A percentile compares a stretch with the other conserved stretches of the same genome.
phyloP scores from a whole-genome alignment of 1,140 invertebrate genomes.

The Arctopsyche grandis region DNA sequence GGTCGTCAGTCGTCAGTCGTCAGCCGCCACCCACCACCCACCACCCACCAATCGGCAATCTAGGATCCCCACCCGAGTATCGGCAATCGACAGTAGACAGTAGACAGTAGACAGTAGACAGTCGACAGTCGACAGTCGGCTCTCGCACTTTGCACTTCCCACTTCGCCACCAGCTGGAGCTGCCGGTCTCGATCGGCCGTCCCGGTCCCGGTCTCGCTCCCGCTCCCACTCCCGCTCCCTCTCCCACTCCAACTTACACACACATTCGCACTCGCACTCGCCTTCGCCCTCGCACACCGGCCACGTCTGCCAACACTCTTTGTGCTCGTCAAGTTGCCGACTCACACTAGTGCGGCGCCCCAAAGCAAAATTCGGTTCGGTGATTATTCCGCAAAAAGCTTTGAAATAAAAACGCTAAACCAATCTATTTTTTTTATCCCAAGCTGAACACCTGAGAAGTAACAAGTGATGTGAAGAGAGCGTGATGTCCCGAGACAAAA shows the following conservation, averaged over 20 bases:
- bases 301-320: no score
- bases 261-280: neutral
- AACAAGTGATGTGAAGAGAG: no score
- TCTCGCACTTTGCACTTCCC: no score
- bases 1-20: neutral
- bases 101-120: neutral
- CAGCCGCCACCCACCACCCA: neutral
- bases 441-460: no score
- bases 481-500: no score
- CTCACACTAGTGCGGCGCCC: no score
- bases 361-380: no score
- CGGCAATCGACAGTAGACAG: constrained; percentile 49
- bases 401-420: no score
- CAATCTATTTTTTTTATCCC: no score
- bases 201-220: neutral
- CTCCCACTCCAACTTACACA: neutral
- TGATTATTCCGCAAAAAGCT: no score
- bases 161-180: neutral
- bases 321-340: no score
- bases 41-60: constrained; percentile 33
- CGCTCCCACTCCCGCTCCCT: neutral
- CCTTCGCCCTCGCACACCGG: neutral
- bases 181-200: neutral
- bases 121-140: constrained; percentile 35
- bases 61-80: constrained; percentile 46